These are phyloP conservation scores for Oligia latruncula DNA, from an alignment of 2,888 invertebrate genomes.

Conservation along the genomic window DNA sequence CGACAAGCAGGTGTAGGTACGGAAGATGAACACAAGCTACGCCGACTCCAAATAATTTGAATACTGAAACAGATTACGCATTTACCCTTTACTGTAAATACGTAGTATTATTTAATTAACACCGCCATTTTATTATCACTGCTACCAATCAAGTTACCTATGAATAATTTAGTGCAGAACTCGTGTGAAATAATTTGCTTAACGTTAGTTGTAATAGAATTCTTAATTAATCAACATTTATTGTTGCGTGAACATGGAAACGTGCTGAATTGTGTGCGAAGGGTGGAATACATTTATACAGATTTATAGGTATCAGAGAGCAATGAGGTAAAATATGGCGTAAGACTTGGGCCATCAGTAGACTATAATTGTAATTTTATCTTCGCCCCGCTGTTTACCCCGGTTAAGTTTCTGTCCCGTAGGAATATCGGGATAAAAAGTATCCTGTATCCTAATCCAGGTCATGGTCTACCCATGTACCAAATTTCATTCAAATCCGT, in stretches of 20 bases:
- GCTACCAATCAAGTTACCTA: slow-evolving; percentile 38
- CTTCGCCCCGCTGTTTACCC: not conserved
- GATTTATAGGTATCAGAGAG: not conserved
- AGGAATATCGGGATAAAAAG: not conserved
- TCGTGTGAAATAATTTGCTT: slow-evolving; percentile 56
- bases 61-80: not conserved
- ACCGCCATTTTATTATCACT: slow-evolving; percentile 11
- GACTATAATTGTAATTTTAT: not conserved
- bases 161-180: slow-evolving; percentile 58
- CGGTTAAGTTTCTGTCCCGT: not conserved
- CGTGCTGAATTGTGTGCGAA: not conserved
- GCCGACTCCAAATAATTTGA: not conserved
- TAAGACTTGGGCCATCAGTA: not conserved
- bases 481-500: not conserved
- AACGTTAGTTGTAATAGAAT: slow-evolving; percentile 54
- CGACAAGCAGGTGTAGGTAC: too few relatives aligned
- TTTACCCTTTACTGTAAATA: not conserved
- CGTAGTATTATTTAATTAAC: not conserved
- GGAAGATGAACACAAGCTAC: not conserved
- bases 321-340: not conserved
- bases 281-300: not conserved
- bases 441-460: not conserved
- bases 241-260: slow-evolving; percentile 17
- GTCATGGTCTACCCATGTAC: not conserved
- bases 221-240: slow-evolving; percentile 51